Percentiles rank a stretch among this genome's conserved stretches.
phyloP scores from a whole-genome alignment of 2,888 invertebrate species.

The Kryphioiulus occultus region DNA sequence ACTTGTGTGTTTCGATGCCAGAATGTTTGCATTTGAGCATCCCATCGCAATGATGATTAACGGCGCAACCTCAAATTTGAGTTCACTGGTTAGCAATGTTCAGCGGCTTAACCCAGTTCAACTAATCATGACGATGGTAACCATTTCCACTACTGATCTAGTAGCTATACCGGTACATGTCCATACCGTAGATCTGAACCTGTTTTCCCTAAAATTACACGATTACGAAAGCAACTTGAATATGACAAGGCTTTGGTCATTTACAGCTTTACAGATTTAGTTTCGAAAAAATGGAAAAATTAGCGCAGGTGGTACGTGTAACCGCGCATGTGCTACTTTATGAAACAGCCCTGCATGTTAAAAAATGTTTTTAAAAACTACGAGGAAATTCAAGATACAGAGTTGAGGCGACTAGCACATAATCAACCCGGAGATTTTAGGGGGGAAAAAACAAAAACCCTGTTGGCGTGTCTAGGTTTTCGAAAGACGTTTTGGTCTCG shows the following conservation, averaged over 20 bases:
- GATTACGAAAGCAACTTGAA: not conserved
- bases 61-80: too few relatives aligned
- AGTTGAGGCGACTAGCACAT: not conserved
- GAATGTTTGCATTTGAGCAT: too few relatives aligned
- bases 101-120: too few relatives aligned
- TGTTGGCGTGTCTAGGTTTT: constrained; percentile 26
- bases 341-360: not conserved
- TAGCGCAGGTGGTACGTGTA: not conserved
- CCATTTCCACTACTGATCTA: too few relatives aligned
- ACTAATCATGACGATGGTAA: too few relatives aligned
- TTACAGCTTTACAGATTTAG: not conserved
- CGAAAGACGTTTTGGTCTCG: constrained; percentile 12
- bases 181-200: too few relatives aligned
- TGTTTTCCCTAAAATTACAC: too few relatives aligned
- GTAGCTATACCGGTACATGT: too few relatives aligned
- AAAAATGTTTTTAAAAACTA: not conserved
- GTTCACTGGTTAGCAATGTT: too few relatives aligned
- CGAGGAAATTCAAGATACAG: not conserved
- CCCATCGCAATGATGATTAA: too few relatives aligned
- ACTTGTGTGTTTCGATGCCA: too few relatives aligned
- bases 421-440: not conserved
- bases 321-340: not conserved
- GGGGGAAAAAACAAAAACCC: not conserved
- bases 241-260: not conserved
- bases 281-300: not conserved